Evolutionary conservation across 2,113 vertebrate genomes (phyloP), one percentile per base, ranked within the genome.

Genomic region (Cyprinodon brontotheroides): DNA sequence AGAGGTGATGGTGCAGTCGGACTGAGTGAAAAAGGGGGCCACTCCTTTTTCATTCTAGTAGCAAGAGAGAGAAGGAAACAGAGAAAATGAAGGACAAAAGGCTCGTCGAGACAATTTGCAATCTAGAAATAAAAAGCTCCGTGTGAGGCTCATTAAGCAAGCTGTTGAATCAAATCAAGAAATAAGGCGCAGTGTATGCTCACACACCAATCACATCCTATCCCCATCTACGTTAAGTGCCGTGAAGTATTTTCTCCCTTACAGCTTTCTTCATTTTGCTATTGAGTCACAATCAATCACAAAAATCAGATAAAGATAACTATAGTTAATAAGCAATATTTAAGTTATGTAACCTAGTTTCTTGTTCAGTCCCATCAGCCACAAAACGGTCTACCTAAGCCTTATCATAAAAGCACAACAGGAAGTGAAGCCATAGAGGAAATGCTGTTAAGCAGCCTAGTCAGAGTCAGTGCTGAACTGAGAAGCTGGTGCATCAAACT

Each of bases 1-100:
- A 61, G 96, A 96, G 22, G 96, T 96, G 89, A 97, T 95, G 87
- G 88, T 93, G 77, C 95, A 94, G 92, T 98, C 97, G 0, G 97
- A 96, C 10, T 96, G 97, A 4, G 95, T 92, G 66, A 96, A 96
- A 92, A 97, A 97, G 14, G 96, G 79, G 82, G 98, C 92, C 75
- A 88, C 94, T 82, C 96, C 96, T 81, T 96, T 94, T 71, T 97
- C 97, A 9, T 87, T 95, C 97, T 99, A 36, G 20, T 1, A 13
- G 68, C n/a, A 48, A 43, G 57, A 59, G 17, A 75, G 12, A 75
- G 14, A 62, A 20, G 67, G 43, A 69, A 22, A 62, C 13, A 65
- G 4, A 40, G 45, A 45, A 63, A 40, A 63, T 68, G 70, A 75
- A 89, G 77, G 81, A 83, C 79, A 70, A 76, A 67, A 81, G 48